A percentile compares a stretch with the other conserved stretches of the same genome.
Conservation (phyloP, 2,888 invertebrate species). For the Mechanitis messenoides region DNA sequence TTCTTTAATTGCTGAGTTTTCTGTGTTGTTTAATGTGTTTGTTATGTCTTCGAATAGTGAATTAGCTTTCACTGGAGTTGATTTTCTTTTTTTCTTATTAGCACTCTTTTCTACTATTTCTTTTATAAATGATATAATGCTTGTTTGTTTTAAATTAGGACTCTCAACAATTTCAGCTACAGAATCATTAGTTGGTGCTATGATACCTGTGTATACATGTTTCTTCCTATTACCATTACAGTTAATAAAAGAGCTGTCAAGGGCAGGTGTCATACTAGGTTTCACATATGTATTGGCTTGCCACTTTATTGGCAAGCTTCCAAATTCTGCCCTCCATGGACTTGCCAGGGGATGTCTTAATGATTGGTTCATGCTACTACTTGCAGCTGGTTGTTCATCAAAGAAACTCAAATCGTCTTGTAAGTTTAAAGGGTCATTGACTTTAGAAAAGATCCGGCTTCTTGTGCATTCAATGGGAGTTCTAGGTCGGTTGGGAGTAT, state of each 20-base stretch:
- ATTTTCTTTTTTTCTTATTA: constrained; percentile 50
- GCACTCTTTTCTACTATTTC: constrained; percentile 57
- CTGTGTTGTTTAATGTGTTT: constrained; percentile 27
- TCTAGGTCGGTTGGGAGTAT: constrained; percentile 42
- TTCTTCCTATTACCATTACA: constrained; percentile 54
- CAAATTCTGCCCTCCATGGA: constrained; percentile 69
- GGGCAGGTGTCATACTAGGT: constrained; percentile 70
- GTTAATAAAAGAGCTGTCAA: constrained; percentile 64
- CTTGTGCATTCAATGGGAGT: constrained; percentile 25
- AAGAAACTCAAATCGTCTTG: constrained; percentile 60
- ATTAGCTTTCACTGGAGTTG: constrained; percentile 49
- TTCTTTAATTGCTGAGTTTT: constrained; percentile 18
- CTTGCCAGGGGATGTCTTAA: constrained; percentile 55
- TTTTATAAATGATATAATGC: constrained; percentile 66
- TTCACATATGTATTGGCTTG: constrained; percentile 65
- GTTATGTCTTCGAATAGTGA: constrained; percentile 44
- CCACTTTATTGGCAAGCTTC: constrained; percentile 64
- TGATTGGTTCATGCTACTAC: constrained; percentile 64
- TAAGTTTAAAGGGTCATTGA: constrained; percentile 53
- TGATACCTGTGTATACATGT: constrained; percentile 65
- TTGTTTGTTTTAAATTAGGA: constrained; percentile 59
- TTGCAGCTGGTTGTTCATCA: constrained; percentile 64
- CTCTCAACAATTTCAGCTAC: constrained; percentile 42
- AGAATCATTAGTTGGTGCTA: constrained; percentile 42
- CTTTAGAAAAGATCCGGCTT: background rate